Evolutionary conservation across 2,113 vertebrate genomes (phyloP).

Genomic region (Podocnemis expansa): DNA sequence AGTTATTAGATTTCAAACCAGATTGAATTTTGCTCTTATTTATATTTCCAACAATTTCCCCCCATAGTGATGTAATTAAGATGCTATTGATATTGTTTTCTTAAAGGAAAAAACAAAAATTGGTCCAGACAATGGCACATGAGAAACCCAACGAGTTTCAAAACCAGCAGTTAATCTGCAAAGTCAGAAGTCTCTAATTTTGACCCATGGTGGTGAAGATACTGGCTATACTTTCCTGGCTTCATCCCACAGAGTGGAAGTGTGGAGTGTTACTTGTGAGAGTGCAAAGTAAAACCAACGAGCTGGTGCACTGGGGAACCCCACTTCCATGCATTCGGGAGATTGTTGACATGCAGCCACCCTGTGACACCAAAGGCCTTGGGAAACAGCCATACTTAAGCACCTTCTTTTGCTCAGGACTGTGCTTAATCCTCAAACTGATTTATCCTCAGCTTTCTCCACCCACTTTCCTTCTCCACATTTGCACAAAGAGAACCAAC

Average conservation of each 20-base stretch:
- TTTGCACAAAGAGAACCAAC: too few species aligned
- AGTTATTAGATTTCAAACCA: conserved; percentile 33
- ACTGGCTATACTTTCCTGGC: not conserved
- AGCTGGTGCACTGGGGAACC: not conserved
- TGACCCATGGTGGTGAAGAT: not conserved
- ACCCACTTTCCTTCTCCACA: not conserved
- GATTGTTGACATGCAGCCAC: not conserved
- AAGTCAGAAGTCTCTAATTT: rapidly evolving
- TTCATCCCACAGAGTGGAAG: not conserved
- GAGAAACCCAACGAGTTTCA: not conserved
- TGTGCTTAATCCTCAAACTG: rapidly evolving
- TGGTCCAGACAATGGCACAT: not conserved
- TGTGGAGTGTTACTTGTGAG: not conserved
- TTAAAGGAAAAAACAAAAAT: not conserved
- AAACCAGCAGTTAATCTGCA: not conserved
- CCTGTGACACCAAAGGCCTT: too few species aligned
- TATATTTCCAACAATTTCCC: conserved; percentile 6
- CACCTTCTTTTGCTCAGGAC: not conserved
- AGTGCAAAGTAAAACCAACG: not conserved
- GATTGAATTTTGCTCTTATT: conserved; percentile 2
- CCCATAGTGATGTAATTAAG: not conserved
- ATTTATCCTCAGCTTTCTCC: not conserved
- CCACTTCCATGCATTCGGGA: not conserved
- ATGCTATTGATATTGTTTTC: not conserved
- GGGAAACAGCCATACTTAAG: not conserved